Evolutionary conservation across 2,797 vertebrate genomes (phyloP), one percentile per base, ranked within the genome.

Genomic region (Myiotriccus ornatus): DNA sequence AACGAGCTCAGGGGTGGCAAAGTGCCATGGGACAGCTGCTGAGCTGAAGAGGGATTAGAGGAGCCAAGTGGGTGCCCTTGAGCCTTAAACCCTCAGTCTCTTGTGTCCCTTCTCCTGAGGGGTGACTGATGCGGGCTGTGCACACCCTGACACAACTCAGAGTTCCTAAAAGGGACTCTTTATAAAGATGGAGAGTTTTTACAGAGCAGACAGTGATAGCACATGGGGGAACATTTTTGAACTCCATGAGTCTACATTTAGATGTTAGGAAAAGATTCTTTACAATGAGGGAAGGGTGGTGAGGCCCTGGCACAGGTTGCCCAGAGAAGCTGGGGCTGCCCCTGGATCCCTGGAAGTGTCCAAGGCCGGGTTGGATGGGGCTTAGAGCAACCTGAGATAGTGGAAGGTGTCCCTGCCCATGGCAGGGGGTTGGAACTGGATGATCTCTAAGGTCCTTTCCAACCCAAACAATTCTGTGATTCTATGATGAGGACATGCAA

Each of bases 11-110:
- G 0, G 32, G 65, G 78, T 92, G 91, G 89, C 89, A 84, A 46
- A 84, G 23, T 88, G 92, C 93, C 89, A 92, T 0, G 32, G 82
- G 84, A 92, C 92, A 95, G 87, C 91, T 96, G 92, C 59, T 90
- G 64, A 91, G 71, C 49, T 22, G 59, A 37, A 67, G 92, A 76
- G 39, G 84, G 69, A 70, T 94, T 92, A 87, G 50, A 2, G 1
- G 62, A 71, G 55, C 82, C 78, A 37, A 89, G 71, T 74, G 78
- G 43, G 74, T 87, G 43, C 71, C 73, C 81, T 86, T 47, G 84
- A 84, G 69, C 64, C 55, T 5, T 35, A 63, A 67, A 81, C 13
- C 44, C 49, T 44, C 1, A 0, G 69, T 46, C 62, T 41, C 56
- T 39, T 2, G 27, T 24, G 59, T 21, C 16, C 68, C 43, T 35